Evolutionary conservation across 2,113 vertebrate genomes (phyloP).

Genomic region (Rhabdomys dilectus): DNA sequence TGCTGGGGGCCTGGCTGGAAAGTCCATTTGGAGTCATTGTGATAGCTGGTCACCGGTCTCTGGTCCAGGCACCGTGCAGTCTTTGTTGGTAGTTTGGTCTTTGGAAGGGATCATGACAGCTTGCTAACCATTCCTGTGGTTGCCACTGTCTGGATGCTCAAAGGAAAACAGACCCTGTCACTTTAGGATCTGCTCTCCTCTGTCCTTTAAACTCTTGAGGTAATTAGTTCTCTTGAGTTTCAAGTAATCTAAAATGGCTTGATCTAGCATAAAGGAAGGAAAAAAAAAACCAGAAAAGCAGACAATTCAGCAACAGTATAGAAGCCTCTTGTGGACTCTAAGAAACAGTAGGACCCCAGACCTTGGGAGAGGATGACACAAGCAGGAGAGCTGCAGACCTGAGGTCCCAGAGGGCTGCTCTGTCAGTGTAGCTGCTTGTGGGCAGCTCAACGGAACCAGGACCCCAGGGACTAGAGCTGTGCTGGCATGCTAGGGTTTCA

Average conservation of each 20-base stretch:
- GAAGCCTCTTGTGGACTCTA: constrained; percentile 3
- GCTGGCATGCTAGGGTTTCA: neutral
- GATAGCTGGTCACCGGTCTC: neutral
- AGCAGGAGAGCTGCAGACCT: neutral
- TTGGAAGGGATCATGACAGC: neutral
- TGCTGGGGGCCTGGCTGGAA: neutral
- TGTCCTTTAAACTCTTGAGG: neutral
- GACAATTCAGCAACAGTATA: neutral
- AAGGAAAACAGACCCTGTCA: neutral
- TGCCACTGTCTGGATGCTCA: neutral
- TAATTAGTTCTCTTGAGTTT: neutral
- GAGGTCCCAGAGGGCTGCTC: neutral
- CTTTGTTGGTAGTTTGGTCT: neutral
- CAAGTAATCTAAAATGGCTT: neutral
- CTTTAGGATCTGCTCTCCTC: neutral
- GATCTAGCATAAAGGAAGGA: constrained; percentile 18
- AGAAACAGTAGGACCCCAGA: neutral
- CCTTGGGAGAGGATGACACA: neutral
- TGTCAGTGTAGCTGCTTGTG: neutral
- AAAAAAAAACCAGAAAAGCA: neutral
- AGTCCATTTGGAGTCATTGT: neutral
- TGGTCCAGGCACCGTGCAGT: neutral
- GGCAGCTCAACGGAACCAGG: neutral
- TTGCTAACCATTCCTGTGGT: neutral
- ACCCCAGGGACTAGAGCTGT: neutral